Evolutionary conservation across 2,797 vertebrate species (phyloP).

Genomic region (Gadopsis bispinosus): DNA sequence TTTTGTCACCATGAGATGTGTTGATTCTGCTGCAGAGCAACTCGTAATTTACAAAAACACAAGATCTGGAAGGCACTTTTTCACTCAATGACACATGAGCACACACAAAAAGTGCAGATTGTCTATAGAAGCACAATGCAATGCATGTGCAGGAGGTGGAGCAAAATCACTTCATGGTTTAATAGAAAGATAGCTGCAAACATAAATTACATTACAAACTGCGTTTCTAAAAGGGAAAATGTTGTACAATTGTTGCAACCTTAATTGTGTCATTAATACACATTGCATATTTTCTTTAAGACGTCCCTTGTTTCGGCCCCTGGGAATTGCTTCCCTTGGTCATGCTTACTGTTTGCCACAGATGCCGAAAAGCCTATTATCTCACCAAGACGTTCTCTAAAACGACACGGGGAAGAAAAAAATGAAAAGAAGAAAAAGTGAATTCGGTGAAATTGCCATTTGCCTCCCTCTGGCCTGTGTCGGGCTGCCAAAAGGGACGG

Average conservation of each 20-base stretch:
- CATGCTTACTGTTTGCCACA: conserved; percentile 44
- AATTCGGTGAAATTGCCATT: conserved; percentile 62
- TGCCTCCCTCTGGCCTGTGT: conserved; percentile 39
- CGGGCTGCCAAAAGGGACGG: conserved; percentile 36
- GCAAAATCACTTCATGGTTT: neutral
- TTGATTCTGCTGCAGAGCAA: neutral
- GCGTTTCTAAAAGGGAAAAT: conserved; percentile 25
- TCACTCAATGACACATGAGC: neutral
- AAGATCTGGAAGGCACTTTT: neutral
- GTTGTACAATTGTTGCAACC: conserved; percentile 5
- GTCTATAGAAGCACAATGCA: neutral
- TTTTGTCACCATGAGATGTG: neutral
- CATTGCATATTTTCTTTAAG: conserved; percentile 30
- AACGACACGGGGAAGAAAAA: conserved; percentile 42
- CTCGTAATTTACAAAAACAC: neutral
- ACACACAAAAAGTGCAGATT: neutral
- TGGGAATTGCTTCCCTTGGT: conserved; percentile 48
- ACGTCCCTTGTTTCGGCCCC: conserved; percentile 13
- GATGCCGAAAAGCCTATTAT: conserved; percentile 62
- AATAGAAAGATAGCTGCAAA: conserved; percentile 12
- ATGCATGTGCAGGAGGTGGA: neutral
- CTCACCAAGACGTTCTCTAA: conserved; percentile 45
- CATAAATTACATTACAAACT: conserved; percentile 6
- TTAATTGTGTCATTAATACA: conserved; percentile 62
- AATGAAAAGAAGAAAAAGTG: conserved; percentile 28